Base-by-base conservation (phyloP, 2,888 invertebrate genomes). In the Dryomyza anilis region DNA sequence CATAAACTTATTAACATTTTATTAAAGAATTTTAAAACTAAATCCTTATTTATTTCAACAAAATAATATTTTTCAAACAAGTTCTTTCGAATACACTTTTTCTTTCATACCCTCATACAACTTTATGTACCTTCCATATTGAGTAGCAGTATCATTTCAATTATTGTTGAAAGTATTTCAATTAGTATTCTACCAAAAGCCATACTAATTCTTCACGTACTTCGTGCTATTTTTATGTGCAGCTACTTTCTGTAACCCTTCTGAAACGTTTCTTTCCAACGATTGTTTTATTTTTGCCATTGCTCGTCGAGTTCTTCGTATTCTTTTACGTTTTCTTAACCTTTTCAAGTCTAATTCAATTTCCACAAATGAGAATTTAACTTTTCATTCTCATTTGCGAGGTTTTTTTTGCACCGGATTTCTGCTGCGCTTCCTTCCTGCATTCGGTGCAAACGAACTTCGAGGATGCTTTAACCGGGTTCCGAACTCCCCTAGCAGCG, bases 281-380 rank as follows among this genome's bases (percentile, higher is more conserved):
- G n/a, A 5, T 43, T 16, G 2, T 1, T 43, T 43, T 16, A 2
- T 39, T 39, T 46, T 21, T 23, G n/a, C n/a, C n/a, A n/a, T n/a
- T n/a, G n/a, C n/a, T n/a, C n/a, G n/a, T n/a, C n/a, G n/a, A n/a
- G n/a, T n/a, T n/a, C n/a, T n/a, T n/a, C n/a, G n/a, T n/a, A n/a
- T n/a, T n/a, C n/a, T 48, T 48, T 48, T 12, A 12, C 46, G 21
- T 46, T 53, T 68, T 68, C 66, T 71, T 71, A 74, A 71, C 72
- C 72, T 75, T 70, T 74, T 70, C 55, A 71, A 67, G 66, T 69
- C 71, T 72, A 76, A 77, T 76, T 75, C 70, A 73, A 74, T 76
- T 74, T 74, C 70, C 72, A 46, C 70, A 74, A 75, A 73, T 70
- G 67, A 67, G 72, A 75, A 72, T 71, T 77, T 75, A 73, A 76